A percentile compares a stretch with the other conserved stretches of the same genome.
Conservation (phyloP, 1,140 invertebrate species). For the Heliconius melpomene region DNA sequence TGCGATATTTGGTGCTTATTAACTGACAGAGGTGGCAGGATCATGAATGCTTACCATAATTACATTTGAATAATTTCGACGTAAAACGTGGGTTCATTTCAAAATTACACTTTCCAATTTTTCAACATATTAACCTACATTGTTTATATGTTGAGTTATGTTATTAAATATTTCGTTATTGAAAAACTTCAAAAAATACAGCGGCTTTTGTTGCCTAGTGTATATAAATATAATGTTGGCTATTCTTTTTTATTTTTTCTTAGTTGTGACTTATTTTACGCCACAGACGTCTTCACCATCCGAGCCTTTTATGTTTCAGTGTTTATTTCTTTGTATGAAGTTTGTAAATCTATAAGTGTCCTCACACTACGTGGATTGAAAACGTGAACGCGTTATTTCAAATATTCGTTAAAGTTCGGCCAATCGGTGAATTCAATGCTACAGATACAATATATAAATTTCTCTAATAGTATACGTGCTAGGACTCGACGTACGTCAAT, state of each 20-base stretch:
- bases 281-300: not conserved
- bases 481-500: not conserved
- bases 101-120: not conserved
- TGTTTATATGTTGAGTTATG: not conserved
- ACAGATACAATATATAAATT: not conserved
- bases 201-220: not conserved
- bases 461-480: not conserved
- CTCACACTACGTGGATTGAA: no score
- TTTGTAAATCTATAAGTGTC: no score
- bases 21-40: conserved; percentile 55
- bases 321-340: no score
- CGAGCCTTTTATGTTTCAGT: no score
- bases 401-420: not conserved
- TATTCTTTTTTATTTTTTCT: not conserved
- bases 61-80: conserved; percentile 33
- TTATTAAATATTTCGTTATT: not conserved
- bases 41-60: conserved; percentile 41
- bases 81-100: conserved; percentile 39
- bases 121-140: not conserved
- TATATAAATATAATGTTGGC: not conserved
- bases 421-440: not conserved
- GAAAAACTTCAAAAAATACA: not conserved
- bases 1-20: conserved; percentile 61
- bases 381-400: not conserved
- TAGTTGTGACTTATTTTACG: not conserved